Evolutionary conservation across 2,797 vertebrate species (phyloP).

Genomic region (Sebastiscus tertius): DNA sequence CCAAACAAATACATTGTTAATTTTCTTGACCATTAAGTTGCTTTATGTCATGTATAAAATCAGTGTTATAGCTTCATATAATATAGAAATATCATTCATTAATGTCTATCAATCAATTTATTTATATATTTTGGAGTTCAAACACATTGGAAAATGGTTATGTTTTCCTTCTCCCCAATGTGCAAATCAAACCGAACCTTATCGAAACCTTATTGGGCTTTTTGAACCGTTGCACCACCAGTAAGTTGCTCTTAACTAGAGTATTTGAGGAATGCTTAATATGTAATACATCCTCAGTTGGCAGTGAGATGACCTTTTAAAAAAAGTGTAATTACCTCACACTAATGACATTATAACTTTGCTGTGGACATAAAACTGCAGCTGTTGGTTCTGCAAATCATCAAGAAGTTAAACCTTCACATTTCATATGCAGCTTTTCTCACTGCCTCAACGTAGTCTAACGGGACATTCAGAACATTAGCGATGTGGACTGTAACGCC

Average conservation of each 20-base stretch:
- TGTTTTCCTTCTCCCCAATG: no score
- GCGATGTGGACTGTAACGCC: not conserved
- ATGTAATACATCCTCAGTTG: not conserved
- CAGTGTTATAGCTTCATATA: no score
- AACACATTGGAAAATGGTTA: no score
- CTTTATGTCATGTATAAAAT: no score
- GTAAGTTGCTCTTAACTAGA: not conserved
- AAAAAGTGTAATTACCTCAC: not conserved
- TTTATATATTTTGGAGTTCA: no score
- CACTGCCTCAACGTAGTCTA: not conserved
- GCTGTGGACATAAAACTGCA: not conserved
- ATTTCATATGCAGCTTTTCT: not conserved
- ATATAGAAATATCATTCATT: no score
- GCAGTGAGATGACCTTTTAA: not conserved
- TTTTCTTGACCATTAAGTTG: no score
- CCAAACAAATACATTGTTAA: not conserved
- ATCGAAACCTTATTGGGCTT: no score
- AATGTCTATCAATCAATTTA: no score
- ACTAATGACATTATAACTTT: conserved; percentile 1
- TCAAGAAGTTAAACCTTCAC: conserved; percentile 5
- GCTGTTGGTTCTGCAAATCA: conserved; percentile 15
- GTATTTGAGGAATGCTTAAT: not conserved
- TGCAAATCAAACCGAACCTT: no score
- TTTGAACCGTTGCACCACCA: no score
- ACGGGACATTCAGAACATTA: not conserved